Conservation (phyloP, 1,140 invertebrate species). For the Mya arenaria region DNA sequence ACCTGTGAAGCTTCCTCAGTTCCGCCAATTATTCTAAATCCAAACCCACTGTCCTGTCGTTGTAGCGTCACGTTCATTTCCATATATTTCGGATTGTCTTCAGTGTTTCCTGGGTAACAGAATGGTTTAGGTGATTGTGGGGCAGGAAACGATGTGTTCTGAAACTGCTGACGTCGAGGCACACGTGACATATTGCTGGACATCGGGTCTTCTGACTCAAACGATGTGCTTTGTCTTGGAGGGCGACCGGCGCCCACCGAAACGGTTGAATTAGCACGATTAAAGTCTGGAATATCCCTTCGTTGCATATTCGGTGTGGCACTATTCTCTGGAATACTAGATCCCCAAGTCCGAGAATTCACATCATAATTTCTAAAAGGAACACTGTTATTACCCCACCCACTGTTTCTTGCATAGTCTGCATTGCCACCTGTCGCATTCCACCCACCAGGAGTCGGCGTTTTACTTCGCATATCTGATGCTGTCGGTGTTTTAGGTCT, state of each 20-base stretch:
- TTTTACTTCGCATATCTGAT: constrained; percentile 77
- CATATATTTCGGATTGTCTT: constrained; percentile 83
- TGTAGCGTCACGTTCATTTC: constrained; percentile 91
- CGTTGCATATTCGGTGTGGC: constrained; percentile 45
- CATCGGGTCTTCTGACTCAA: constrained; percentile 83
- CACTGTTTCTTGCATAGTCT: constrained; percentile 60
- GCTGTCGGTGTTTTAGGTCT: constrained; percentile 80
- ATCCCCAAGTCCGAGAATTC: constrained; percentile 47
- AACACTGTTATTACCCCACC: constrained; percentile 34
- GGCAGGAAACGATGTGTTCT: constrained; percentile 58
- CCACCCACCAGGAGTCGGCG: constrained; percentile 58
- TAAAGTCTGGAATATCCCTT: constrained; percentile 34
- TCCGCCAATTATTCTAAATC: constrained; percentile 99
- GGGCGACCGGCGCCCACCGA: constrained; percentile 67
- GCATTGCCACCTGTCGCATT: constrained; percentile 57
- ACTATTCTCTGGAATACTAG: constrained; percentile 55
- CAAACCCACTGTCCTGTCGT: constrained; percentile 94
- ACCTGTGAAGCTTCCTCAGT: constrained; percentile 98
- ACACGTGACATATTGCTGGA: constrained; percentile 74
- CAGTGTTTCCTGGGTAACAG: constrained; percentile 56
- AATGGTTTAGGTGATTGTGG: constrained; percentile 58
- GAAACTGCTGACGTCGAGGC: constrained; percentile 64
- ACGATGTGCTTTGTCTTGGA: constrained; percentile 86
- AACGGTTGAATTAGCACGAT: constrained; percentile 17
- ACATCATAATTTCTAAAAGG: constrained; percentile 44